phyloP scores from a whole-genome alignment of 2,113 vertebrate genomes.

The Sinocyclocheilus maitianheensis region DNA sequence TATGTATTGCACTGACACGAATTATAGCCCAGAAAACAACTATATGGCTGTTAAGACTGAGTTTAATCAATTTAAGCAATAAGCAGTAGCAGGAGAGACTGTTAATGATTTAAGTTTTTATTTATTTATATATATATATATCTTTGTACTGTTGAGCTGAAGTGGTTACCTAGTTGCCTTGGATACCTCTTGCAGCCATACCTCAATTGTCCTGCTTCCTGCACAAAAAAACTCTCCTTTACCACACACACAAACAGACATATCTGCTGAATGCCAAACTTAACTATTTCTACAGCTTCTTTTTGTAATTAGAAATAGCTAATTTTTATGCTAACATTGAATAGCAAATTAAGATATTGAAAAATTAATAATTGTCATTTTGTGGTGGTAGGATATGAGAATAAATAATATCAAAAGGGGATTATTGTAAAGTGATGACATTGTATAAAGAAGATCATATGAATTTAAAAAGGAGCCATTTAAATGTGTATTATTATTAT shows the following conservation, averaged over 20 bases:
- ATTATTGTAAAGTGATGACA: neutral
- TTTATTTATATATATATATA: neutral
- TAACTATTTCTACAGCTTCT: slow-evolving; percentile 45
- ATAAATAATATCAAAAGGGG: neutral
- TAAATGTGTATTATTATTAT: neutral
- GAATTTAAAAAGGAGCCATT: neutral
- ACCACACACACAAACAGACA: neutral
- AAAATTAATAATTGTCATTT: neutral
- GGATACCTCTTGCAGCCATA: slow-evolving; percentile 30
- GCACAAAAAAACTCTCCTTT: slow-evolving; percentile 8
- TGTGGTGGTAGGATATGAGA: too few species aligned
- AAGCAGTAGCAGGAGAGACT: neutral
- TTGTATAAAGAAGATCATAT: neutral
- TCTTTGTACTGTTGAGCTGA: neutral
- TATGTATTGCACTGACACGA: slow-evolving; percentile 4
- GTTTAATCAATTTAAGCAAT: neutral
- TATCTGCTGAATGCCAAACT: slow-evolving; percentile 40
- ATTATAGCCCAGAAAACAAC: neutral
- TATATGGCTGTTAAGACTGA: neutral
- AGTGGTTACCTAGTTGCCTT: slow-evolving; percentile 8
- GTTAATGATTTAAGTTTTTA: neutral
- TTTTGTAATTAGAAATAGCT: neutral
- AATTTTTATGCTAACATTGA: neutral
- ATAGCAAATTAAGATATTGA: neutral
- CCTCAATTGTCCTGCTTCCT: slow-evolving; percentile 44